Conservation (phyloP, 2,797 vertebrate genomes). For the Pantherophis vulpinus region DNA sequence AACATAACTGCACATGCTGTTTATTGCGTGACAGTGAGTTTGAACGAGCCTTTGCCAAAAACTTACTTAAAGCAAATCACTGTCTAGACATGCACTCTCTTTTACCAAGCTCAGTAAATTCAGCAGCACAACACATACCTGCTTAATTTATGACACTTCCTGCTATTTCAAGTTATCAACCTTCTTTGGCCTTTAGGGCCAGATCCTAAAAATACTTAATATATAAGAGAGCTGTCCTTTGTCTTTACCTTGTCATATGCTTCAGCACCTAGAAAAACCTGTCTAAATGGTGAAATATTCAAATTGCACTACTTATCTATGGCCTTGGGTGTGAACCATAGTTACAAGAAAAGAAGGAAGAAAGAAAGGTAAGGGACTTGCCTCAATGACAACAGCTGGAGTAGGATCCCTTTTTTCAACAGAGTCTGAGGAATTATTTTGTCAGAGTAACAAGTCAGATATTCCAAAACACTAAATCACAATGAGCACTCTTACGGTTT, state of each 20-base stretch:
- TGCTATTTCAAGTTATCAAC: constrained; percentile 46
- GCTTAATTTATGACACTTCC: background rate
- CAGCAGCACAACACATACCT: background rate
- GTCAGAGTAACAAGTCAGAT: background rate
- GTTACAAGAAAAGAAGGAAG: constrained; percentile 41
- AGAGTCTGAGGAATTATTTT: background rate
- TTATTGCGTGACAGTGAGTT: background rate
- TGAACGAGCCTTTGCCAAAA: background rate
- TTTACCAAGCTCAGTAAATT: background rate
- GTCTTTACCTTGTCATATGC: constrained; percentile 15
- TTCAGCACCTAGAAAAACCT: background rate
- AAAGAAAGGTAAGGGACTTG: constrained; percentile 19
- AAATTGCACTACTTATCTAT: background rate
- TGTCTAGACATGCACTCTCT: constrained; percentile 48
- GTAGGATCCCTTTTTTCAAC: background rate
- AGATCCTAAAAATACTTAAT: background rate
- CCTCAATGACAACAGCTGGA: constrained; percentile 23
- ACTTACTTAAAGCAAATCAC: constrained; percentile 48
- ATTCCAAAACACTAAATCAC: background rate
- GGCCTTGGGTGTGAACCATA: constrained; percentile 36
- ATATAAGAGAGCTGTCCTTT: background rate
- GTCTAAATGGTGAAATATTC: background rate
- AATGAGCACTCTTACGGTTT: background rate
- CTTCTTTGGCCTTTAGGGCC: background rate
- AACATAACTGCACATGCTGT: background rate